Evolutionary conservation across 2,113 vertebrate species (phyloP), one percentile per base, ranked within the genome.

Genomic region (Pogonocichla stellata): DNA sequence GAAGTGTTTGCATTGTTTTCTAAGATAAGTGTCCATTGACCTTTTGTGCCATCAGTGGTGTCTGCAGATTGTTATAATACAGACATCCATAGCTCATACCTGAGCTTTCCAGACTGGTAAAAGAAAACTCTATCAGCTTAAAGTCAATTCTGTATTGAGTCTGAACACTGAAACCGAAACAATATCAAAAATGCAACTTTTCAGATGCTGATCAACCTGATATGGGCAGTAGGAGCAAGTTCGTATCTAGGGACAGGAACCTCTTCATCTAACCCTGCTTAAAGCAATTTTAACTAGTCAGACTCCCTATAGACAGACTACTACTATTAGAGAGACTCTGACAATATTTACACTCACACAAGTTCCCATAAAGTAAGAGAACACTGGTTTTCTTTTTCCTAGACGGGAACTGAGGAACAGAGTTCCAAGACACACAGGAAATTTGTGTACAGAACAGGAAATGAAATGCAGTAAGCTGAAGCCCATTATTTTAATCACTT

Each of bases 401-500:
- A 80, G 26, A 86, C 12, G 19, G 23, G 24, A 92, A 72, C 16
- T 54, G 38, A 87, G 65, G 45, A 70, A 90, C 26, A 91, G 65
- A 71, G 14, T 34, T 92, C 71, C 51, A 93, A 85, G 38, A 82
- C 47, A 95, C 50, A 90, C 14, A 78, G 67, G 81, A 96, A 93
- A 91, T 77, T 62, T 82, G 13, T 62, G 12, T 54, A 19, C 33
- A 80, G 78, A 90, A 54, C 51, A 95, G 87, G 71, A 96, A 95
- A 92, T 88, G 61, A 95, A 96, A 82, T 62, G 29, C 20, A 77
- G 23, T 22, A 11, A 65, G 45, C 58, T 31, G 33, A 73, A 91
- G 43, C 42, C 64, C 62, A 80, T 84, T 82, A 95, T 91, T 92
- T 93, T 77, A 73, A 34, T 87, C 33, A 38, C 33, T 87, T 95